Percentiles rank a stretch among this genome's conserved stretches.
Evolutionary conservation across 2,113 vertebrate genomes (phyloP).

Genomic region (Anarrhichthys ocellatus): DNA sequence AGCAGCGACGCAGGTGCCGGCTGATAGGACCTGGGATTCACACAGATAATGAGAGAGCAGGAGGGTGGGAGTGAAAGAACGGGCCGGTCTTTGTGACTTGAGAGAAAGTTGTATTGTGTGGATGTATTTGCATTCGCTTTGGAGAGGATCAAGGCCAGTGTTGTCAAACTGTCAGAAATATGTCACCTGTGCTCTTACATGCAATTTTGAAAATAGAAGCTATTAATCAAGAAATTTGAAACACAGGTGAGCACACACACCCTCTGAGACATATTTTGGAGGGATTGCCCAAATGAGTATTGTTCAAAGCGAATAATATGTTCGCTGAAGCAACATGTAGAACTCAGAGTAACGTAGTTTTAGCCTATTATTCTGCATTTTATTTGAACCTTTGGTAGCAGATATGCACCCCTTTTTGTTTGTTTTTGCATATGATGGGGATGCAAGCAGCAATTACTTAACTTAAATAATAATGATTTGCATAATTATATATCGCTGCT

Average conservation of each 20-base stretch:
- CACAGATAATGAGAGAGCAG: constrained; percentile 50
- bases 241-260: neutral
- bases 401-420: neutral
- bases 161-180: neutral
- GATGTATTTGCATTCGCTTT: neutral
- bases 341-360: neutral
- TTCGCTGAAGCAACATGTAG: neutral
- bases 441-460: neutral
- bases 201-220: neutral
- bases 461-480: neutral
- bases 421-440: neutral
- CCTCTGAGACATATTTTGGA: neutral
- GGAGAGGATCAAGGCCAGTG: neutral
- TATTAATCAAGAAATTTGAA: neutral
- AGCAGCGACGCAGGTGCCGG: constrained; percentile 64
- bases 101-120: neutral
- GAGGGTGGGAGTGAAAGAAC: neutral
- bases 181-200: neutral
- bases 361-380: neutral
- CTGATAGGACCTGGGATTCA: constrained; percentile 68
- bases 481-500: neutral
- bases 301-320: neutral
- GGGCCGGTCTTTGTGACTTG: neutral
- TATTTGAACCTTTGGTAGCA: neutral
- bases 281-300: neutral